Base-by-base conservation (phyloP, 2,113 vertebrate genomes). In the Peromyscus maniculatus region DNA sequence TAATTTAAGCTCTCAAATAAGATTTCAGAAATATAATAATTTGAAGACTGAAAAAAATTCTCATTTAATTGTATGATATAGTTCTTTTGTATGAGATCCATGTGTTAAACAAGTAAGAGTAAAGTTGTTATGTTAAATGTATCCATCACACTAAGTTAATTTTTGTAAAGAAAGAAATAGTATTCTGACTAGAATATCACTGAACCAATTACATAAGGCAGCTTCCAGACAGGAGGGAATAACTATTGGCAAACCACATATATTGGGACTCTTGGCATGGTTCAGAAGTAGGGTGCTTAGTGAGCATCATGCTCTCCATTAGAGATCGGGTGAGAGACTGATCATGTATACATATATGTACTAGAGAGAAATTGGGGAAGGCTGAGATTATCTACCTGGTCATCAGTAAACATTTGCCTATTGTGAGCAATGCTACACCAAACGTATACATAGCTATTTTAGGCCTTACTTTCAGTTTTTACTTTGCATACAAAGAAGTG, bases 41-140 rank as follows among this genome's bases (percentile, higher is more conserved):
- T 96, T 94, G 5, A 96, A 95, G 59, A 64, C 46, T 94, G 36
- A 12, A 22, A 97, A n/a, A 96, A 78, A 36, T 93, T 80, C 88
- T 13, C 57, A 95, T 22, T 72, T 91, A 72, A 87, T 96, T 96
- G 59, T 87, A 79, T 89, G 28, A 79, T 52, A 93, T 87, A 67
- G 71, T 96, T 79, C 78, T 80, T 79, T 89, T 86, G 4, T 59
- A 96, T 91, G 16, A 90, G 72, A 87, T 87, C 33, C 15, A 74
- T 57, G 59, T 26, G 52, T 67, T 97, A 97, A 92, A 97, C 36
- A n/a, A 75, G 33, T 93, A 96, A 90, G 31, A 96, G 64, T 91
- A 93, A 75, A 94, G 82, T 95, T 55, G 39, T 17, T 36, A 91
- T 4, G 31, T 36, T 93, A 78, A 75, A 57, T 79, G 0, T n/a